These are phyloP conservation scores for Belgica antarctica DNA, from an alignment of 2,888 invertebrate species.

Conservation along the genomic window DNA sequence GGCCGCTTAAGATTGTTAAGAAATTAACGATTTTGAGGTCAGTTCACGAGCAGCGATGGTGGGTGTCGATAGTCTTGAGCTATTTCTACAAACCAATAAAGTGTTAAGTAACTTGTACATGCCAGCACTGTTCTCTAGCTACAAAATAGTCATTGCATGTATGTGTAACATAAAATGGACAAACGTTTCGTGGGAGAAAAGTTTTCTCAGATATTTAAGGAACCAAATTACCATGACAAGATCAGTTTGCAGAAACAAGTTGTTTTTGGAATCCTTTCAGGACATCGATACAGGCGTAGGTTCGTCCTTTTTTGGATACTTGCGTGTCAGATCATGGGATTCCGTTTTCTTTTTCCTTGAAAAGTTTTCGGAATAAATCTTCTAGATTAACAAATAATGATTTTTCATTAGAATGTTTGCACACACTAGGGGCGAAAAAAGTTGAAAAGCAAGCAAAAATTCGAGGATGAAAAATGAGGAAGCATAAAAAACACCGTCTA, in stretches of 20 bases:
- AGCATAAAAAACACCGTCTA: not conserved
- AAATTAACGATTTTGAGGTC: too few relatives aligned
- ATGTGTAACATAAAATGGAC: too few relatives aligned
- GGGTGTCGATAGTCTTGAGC: too few relatives aligned
- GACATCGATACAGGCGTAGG: too few relatives aligned
- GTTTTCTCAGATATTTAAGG: not conserved
- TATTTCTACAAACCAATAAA: too few relatives aligned
- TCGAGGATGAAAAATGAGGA: conserved; percentile 3
- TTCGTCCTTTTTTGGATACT: too few relatives aligned
- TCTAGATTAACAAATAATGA: conserved; percentile 18
- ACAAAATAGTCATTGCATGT: too few relatives aligned
- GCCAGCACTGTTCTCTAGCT: too few relatives aligned
- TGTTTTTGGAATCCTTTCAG: conserved; percentile 16
- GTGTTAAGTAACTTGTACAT: too few relatives aligned
- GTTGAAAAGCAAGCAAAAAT: not conserved
- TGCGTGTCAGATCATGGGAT: not conserved
- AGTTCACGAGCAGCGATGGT: too few relatives aligned
- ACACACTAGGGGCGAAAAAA: not conserved
- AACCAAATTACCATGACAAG: conserved; percentile 24
- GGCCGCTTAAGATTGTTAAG: too few relatives aligned
- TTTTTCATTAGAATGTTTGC: conserved; percentile 8
- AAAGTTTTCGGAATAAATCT: conserved; percentile 14
- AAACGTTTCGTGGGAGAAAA: not conserved
- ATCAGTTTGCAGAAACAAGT: conserved; percentile 25
- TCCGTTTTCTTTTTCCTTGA: not conserved